phyloP scores from a whole-genome alignment of 2,113 vertebrate species.

The Notiomystis cincta region DNA sequence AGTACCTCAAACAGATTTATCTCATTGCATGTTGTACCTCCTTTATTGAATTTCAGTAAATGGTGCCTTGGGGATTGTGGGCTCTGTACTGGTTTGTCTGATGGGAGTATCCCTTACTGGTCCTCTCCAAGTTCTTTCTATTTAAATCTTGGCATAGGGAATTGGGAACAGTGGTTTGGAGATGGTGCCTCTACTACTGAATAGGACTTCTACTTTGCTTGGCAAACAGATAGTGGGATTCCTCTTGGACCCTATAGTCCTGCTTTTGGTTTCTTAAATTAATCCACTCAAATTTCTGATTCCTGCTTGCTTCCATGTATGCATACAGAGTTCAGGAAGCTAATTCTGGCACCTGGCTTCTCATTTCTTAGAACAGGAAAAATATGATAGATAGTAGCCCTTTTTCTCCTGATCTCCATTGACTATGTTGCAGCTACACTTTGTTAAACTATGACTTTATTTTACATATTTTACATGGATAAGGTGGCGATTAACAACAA shows the following conservation, averaged over 20 bases:
- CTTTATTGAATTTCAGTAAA: neutral
- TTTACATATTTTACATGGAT: neutral
- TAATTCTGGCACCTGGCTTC: rapidly evolving
- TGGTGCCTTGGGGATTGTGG: neutral
- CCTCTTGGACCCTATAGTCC: neutral
- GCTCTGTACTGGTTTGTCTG: neutral
- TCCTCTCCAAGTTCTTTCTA: neutral
- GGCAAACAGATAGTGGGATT: neutral
- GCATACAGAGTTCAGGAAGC: neutral
- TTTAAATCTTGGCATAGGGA: neutral
- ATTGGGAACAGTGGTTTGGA: neutral
- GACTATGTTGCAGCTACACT: rapidly evolving
- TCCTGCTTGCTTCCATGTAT: neutral
- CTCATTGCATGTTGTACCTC: neutral
- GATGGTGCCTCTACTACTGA: neutral
- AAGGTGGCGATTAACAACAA: neutral
- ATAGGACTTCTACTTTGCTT: neutral
- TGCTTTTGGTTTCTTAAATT: neutral
- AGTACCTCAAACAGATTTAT: neutral
- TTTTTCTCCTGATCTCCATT: neutral
- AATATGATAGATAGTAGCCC: neutral
- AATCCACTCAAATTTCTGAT: neutral
- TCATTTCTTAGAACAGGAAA: neutral
- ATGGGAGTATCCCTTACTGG: neutral
- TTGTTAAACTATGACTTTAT: neutral